phyloP scores from a whole-genome alignment of 1,140 invertebrate genomes.

The Drosophila leontia region DNA sequence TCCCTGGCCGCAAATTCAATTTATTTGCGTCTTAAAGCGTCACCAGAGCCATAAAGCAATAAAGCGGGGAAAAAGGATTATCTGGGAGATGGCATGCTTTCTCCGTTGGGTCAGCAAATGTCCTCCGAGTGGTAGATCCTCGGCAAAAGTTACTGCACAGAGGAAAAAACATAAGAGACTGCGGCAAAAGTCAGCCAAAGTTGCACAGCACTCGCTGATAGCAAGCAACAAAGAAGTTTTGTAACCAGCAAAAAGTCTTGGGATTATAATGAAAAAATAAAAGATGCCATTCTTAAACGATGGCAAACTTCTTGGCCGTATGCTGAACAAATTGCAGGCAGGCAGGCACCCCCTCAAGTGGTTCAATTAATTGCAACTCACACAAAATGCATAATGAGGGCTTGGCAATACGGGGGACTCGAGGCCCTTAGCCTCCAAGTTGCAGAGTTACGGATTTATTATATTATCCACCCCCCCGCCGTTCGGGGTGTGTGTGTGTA shows the following conservation, averaged over 20 bases:
- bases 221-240: conserved; percentile 62
- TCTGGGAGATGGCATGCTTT: conserved; percentile 33
- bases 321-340: conserved; percentile 33
- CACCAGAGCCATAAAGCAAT: conserved; percentile 66
- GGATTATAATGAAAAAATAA: conserved; percentile 43
- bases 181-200: conserved; percentile 66
- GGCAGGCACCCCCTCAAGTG: conserved; percentile 38
- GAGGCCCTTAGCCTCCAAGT: conserved; percentile 20
- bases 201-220: conserved; percentile 63
- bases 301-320: conserved; percentile 36
- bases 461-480: not conserved
- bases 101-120: conserved; percentile 29
- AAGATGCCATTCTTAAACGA: conserved; percentile 35
- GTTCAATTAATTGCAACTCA: conserved; percentile 79
- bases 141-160: conserved; percentile 55
- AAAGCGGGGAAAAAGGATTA: conserved; percentile 77
- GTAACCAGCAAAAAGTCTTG: conserved; percentile 28
- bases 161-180: conserved; percentile 2
- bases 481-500: not conserved
- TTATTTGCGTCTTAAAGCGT: conserved; percentile 76
- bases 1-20: conserved; percentile 67
- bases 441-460: conserved; percentile 25
- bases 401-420: conserved; percentile 10
- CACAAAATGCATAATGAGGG: conserved; percentile 60
- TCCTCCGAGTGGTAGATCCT: conserved; percentile 17